Conservation (phyloP, 1,140 invertebrate species). For the Papilio polytes region DNA sequence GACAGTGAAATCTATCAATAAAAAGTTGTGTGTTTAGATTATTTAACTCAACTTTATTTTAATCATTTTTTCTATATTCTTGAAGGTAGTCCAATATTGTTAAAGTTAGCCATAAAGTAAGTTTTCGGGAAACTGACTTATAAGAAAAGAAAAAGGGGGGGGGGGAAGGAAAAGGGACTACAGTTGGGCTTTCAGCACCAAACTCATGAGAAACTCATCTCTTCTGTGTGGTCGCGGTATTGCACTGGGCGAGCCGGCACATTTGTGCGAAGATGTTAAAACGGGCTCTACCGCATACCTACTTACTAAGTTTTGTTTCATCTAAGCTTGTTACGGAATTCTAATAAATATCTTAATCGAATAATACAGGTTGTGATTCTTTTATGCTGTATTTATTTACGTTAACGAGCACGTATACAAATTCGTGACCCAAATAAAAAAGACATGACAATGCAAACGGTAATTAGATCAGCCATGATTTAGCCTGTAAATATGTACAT, state of each 20-base stretch:
- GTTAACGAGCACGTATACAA: slow-evolving; percentile 14
- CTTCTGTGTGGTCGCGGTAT: no score
- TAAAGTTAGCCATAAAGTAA: no score
- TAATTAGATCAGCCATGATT: not conserved
- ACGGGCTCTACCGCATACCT: not conserved
- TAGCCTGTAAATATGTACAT: not conserved
- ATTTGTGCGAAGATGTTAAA: no score
- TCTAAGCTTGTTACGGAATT: not conserved
- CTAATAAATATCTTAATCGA: not conserved
- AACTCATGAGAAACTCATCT: no score
- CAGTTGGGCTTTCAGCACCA: no score
- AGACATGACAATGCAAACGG: not conserved
- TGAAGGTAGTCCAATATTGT: no score
- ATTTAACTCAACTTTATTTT: not conserved
- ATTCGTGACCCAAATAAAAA: not conserved
- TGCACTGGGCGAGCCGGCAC: no score
- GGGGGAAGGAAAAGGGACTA: no score
- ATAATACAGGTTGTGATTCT: slow-evolving; percentile 9
- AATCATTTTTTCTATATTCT: no score
- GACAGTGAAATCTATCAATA: not conserved
- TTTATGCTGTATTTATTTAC: not conserved
- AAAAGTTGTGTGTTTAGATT: not conserved
- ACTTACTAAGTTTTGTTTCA: no score
- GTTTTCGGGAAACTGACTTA: no score
- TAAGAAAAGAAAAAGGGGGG: no score